A percentile compares a stretch with the other conserved stretches of the same genome.
Conservation (phyloP, 2,797 vertebrate genomes). For the Morus bassanus region DNA sequence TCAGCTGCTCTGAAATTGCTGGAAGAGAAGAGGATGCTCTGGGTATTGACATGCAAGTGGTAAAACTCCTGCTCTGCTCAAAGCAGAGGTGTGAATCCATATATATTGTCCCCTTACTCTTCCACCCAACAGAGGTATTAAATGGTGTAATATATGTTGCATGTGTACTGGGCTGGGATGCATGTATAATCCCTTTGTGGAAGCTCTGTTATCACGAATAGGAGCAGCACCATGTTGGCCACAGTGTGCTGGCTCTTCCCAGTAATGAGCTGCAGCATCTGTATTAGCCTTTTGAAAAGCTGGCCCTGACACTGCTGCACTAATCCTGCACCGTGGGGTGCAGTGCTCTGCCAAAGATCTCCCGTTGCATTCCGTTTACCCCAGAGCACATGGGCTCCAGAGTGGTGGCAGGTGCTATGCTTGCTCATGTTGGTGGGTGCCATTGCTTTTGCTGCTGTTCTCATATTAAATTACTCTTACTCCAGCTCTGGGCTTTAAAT, state of each 20-base stretch:
- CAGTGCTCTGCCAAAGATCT: background rate
- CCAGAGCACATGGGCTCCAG: background rate
- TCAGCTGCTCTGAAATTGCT: background rate
- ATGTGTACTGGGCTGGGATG: too few species aligned
- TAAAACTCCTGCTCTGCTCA: background rate
- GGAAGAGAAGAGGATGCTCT: background rate
- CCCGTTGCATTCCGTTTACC: too few species aligned
- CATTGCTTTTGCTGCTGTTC: background rate
- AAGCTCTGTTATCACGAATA: background rate
- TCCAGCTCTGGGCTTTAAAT: background rate
- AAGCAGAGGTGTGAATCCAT: background rate
- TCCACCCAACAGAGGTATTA: background rate
- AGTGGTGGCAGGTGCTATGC: background rate
- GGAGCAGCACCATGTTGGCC: background rate
- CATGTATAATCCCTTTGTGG: background rate
- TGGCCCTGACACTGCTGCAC: background rate
- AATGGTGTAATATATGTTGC: background rate
- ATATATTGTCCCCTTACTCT: background rate
- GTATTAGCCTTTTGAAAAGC: background rate
- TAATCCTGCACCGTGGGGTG: background rate
- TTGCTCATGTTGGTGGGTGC: background rate
- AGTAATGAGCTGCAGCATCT: background rate
- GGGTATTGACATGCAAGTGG: background rate
- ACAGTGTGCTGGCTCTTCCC: background rate
- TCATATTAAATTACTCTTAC: background rate